These are phyloP conservation scores for Numida meleagris DNA, from an alignment of 2,113 vertebrate species.

Conservation along the genomic window DNA sequence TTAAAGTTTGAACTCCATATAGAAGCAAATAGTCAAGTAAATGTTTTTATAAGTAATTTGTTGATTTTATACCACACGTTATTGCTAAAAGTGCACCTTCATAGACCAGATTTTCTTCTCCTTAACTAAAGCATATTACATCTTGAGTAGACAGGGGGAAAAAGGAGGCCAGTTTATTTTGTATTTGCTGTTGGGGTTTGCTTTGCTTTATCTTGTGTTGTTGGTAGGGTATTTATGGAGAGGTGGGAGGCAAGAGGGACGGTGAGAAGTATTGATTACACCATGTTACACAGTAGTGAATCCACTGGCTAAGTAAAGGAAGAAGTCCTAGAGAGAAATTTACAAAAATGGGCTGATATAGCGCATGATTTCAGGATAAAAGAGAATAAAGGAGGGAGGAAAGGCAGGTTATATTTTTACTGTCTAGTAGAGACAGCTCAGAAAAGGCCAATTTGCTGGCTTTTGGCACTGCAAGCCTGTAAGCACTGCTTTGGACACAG, in stretches of 20 bases:
- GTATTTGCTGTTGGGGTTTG: fast-evolving
- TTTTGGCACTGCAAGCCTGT: background rate
- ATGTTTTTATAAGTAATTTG: background rate
- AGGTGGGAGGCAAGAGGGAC: background rate
- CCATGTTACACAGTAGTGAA: background rate
- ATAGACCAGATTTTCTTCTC: background rate
- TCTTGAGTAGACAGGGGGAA: background rate
- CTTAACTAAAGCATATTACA: background rate
- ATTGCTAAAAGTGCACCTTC: background rate
- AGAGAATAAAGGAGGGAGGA: background rate
- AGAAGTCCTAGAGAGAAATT: background rate
- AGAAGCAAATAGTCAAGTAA: background rate
- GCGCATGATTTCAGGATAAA: background rate
- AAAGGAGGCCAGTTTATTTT: background rate
- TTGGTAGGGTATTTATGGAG: background rate
- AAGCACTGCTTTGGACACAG: background rate
- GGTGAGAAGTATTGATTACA: background rate
- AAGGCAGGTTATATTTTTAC: background rate
- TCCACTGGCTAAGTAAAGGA: background rate
- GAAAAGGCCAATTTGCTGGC: background rate
- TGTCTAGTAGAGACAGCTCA: background rate
- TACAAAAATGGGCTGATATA: background rate
- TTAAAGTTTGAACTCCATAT: background rate
- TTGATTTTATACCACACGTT: background rate
- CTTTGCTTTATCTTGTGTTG: background rate